Evolutionary conservation across 2,797 vertebrate genomes (phyloP).

Genomic region (Manis javanica): DNA sequence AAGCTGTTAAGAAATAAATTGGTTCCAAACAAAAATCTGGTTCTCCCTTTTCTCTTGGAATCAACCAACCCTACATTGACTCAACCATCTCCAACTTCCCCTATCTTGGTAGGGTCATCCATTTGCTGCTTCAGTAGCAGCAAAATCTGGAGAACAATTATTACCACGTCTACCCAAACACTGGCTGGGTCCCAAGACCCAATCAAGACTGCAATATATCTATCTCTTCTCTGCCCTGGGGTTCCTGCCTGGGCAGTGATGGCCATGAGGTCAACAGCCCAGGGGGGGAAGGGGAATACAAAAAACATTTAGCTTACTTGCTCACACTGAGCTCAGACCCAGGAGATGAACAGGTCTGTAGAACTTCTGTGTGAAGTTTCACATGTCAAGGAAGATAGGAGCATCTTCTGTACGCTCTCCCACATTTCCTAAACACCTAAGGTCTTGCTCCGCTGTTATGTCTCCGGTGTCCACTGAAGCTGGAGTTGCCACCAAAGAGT

Average conservation of each 20-base stretch:
- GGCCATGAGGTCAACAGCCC: not conserved
- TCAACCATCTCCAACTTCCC: not conserved
- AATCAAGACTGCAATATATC: not conserved
- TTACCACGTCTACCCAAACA: not conserved
- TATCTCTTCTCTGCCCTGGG: not conserved
- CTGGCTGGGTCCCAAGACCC: not conserved
- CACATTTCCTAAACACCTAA: not conserved
- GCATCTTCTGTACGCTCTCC: not conserved
- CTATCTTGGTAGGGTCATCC: not conserved
- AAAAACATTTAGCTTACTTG: not conserved
- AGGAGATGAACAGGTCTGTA: not conserved
- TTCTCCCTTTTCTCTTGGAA: not conserved
- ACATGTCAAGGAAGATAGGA: not conserved
- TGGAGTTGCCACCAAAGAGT: not conserved
- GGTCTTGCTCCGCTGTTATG: not conserved
- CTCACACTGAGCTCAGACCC: not conserved
- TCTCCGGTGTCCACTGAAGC: not conserved
- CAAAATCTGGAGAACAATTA: not conserved
- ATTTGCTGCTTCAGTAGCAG: not conserved
- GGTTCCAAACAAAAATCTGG: not conserved
- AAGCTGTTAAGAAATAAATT: not conserved
- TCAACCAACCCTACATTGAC: not conserved
- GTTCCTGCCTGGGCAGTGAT: not conserved
- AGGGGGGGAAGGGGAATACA: not conserved
- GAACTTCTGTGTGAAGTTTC: not conserved